phyloP scores from a whole-genome alignment of 2,888 invertebrate genomes.

The Megaustenia siamemsis region DNA sequence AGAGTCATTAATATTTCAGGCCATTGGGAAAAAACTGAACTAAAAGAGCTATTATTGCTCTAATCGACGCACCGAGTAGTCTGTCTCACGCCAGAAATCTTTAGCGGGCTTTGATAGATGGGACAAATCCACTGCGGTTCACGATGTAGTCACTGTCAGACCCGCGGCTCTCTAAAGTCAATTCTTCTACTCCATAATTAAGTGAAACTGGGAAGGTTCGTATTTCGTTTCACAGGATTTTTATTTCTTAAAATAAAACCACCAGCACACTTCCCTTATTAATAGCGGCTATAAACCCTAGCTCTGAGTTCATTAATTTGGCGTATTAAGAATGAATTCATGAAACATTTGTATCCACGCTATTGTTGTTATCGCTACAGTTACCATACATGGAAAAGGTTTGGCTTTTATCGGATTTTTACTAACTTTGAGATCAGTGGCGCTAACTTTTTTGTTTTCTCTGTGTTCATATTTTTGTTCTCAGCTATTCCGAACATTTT shows the following conservation, averaged over 20 bases:
- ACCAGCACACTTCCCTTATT: no score
- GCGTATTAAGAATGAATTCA: no score
- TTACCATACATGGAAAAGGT: no score
- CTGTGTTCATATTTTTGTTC: no score
- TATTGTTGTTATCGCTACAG: no score
- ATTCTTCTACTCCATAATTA: neutral
- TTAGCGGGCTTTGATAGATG: neutral
- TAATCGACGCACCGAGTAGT: neutral
- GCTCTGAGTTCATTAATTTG: no score
- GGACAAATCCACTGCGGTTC: neutral
- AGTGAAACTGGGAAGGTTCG: neutral
- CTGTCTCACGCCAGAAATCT: neutral
- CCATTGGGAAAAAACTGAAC: neutral
- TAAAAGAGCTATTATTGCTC: neutral
- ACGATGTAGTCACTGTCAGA: neutral
- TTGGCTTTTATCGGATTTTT: no score
- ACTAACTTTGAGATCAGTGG: no score
- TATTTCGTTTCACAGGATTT: neutral
- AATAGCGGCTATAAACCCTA: no score
- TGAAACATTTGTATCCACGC: no score
- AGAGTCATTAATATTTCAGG: conserved; percentile 1
- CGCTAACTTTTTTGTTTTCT: no score
- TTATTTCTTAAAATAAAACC: neutral
- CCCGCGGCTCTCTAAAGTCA: neutral
- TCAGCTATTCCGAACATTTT: no score